Evolutionary conservation across 2,888 invertebrate genomes (phyloP), one percentile per base, ranked within the genome.

Genomic region (Hybos culiciformis): DNA sequence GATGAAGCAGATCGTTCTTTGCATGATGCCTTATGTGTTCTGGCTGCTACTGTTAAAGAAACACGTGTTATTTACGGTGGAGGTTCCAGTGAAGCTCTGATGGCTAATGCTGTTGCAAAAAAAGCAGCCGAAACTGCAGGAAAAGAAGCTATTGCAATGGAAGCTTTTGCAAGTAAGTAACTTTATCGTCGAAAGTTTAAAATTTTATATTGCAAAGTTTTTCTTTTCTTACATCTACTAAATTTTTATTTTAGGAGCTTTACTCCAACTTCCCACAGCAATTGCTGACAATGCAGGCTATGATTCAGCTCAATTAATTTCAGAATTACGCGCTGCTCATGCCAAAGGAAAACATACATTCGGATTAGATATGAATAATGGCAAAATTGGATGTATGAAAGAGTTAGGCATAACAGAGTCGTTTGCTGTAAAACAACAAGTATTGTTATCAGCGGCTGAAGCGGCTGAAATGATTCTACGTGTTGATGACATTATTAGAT

Each of bases 221-320:
- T 24, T 20, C 8, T 11, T 17, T 20, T 7, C 21, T 39, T 36
- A 37, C 24, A 18, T 5, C 8, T 19, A 18, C 17, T 37, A 37
- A 32, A 15, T 24, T 5, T 36, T 29, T 11, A 3, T 33, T 20
- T 4, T 37, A 66, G 59, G 69, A 38, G 93, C 98, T 15, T 74
- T 99, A 37, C 75, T 83, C 47, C 77, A 90, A 54, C 70, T 99
- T 53, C 98, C 98, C 1, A 88, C 87, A 18, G 87, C 88, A 43
- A 96, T 99, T 50, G 93, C 96, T 29, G 98, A 99, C 67, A 99
- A 99, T 69, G 98, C 91, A 45, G 98, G 98, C 46, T 94, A 87
- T 63, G 98, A 99, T 71, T 93, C 94, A 36, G 90, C 96, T 1
- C 91, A 96, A 56, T 73, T 96, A 48, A 73, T 98, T 43, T 83